Evolutionary conservation across 35 echinoderm and acorn worm genomes (phyloP), one percentile per base, ranked within the genome.

Genomic region (Amphiura filiformis): DNA sequence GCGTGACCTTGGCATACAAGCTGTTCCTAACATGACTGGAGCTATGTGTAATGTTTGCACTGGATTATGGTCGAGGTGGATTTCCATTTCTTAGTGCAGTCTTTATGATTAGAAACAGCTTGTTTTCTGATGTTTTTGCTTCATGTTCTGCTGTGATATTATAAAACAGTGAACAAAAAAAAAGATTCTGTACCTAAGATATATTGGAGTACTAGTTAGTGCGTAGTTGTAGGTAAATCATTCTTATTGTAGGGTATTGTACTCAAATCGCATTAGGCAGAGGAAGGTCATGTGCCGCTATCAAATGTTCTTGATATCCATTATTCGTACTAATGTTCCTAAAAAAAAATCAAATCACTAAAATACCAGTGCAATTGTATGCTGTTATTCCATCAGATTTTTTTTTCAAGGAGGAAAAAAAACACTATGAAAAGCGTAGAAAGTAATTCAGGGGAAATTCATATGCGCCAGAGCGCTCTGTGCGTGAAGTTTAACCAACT

Each of bases 221-320:
- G 7, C 26, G 41, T 70, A 70, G 61, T 70, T 70, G 28, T 70
- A 70, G 61, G 2, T 70, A n/a, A 70, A 70, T 70, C 61, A 70
- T 70, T 70, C 61, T 70, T 70, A 70, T 70, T 70, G 61, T 70
- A 70, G 61, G 61, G 61, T 70, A 70, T 70, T 70, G 61, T 70
- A 47, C 17, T 47, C 41, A 47, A 26, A 70, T n/a, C 15, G 61
- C 61, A 70, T 70, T n/a, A 70, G 61, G 61, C 61, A 70, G 61
- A 70, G 15, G 26, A 23, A 70, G 9, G 61, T 15, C 26, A 23
- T 70, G 61, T 70, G 61, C 61, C 61, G 26, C 61, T 70, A 18
- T 26, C 61, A n/a, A 26, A 70, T 70, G 61, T 70, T 70, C 15
- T 26, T n/a, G 26, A 70, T 30, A 70, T 70, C 28, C 61, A 70